phyloP scores from a whole-genome alignment of 2,113 vertebrate genomes.

The Rhizomys pruinosus region DNA sequence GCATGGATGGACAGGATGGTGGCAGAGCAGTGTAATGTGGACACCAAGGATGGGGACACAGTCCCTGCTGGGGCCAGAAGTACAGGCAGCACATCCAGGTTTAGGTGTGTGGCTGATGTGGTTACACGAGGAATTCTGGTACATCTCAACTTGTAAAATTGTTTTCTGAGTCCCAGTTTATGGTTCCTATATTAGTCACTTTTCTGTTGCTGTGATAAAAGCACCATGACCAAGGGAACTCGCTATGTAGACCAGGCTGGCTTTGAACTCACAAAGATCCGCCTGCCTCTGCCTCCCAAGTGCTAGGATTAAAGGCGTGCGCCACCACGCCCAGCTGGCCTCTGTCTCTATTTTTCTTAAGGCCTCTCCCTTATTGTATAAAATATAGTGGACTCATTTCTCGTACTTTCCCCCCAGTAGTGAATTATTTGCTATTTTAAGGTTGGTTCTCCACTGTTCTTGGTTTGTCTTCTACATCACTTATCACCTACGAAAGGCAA shows the following conservation, averaged over 20 bases:
- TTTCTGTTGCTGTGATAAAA: too few species aligned
- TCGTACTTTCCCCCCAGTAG: neutral
- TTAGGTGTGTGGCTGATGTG: neutral
- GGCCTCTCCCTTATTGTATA: neutral
- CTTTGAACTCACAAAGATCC: too few species aligned
- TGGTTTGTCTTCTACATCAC: neutral
- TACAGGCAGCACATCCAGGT: neutral
- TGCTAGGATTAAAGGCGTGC: too few species aligned
- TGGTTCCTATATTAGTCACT: too few species aligned
- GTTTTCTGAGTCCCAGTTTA: too few species aligned
- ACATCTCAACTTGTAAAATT: neutral
- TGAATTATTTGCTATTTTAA: neutral
- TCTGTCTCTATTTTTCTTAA: too few species aligned
- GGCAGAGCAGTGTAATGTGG: neutral
- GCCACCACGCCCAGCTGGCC: too few species aligned
- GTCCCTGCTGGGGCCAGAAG: accelerated
- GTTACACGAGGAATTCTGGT: neutral
- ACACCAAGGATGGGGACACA: neutral
- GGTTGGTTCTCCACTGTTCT: neutral
- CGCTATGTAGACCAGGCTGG: too few species aligned
- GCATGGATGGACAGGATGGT: too few species aligned
- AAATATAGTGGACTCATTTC: neutral
- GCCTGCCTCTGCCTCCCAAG: too few species aligned
- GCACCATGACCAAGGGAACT: too few species aligned
- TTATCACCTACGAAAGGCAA: neutral